phyloP scores from a whole-genome alignment of 2,797 vertebrate species.

The Moxostoma hubbsi region DNA sequence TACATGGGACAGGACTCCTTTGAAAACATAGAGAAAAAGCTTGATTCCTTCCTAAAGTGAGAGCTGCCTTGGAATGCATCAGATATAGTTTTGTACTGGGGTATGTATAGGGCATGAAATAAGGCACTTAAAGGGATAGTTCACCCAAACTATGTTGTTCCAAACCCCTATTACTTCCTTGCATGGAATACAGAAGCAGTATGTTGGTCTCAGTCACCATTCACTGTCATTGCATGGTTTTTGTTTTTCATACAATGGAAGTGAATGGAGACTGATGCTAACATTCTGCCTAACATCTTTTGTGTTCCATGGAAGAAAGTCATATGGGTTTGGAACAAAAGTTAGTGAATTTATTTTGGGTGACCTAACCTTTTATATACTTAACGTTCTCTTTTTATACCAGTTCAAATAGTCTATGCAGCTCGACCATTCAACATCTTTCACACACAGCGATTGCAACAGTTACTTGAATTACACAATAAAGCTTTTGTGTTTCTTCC shows the following conservation, averaged over 20 bases:
- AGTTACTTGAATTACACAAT: slow-evolving; percentile 9
- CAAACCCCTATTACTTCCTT: too few species aligned
- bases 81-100: slow-evolving; percentile 45
- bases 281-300: too few species aligned
- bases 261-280: too few species aligned
- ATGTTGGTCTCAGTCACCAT: too few species aligned
- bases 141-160: neutral
- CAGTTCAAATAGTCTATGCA: slow-evolving; percentile 48
- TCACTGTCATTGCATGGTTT: too few species aligned
- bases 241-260: too few species aligned
- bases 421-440: slow-evolving; percentile 15
- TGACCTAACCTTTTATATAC: neutral
- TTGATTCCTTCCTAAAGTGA: slow-evolving; percentile 93
- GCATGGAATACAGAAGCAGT: too few species aligned
- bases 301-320: too few species aligned
- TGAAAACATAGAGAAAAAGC: slow-evolving; percentile 93
- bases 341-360: too few species aligned
- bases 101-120: slow-evolving; percentile 22
- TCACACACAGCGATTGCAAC: slow-evolving; percentile 24
- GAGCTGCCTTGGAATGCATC: slow-evolving; percentile 43
- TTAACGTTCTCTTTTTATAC: slow-evolving; percentile 11
- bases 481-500: neutral
- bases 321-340: too few species aligned
- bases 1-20: slow-evolving; percentile 97
- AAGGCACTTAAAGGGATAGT: slow-evolving; percentile 2